These are phyloP conservation scores for Mimumesa dahlbomi DNA, from an alignment of 2,888 invertebrate genomes.

Conservation along the genomic window DNA sequence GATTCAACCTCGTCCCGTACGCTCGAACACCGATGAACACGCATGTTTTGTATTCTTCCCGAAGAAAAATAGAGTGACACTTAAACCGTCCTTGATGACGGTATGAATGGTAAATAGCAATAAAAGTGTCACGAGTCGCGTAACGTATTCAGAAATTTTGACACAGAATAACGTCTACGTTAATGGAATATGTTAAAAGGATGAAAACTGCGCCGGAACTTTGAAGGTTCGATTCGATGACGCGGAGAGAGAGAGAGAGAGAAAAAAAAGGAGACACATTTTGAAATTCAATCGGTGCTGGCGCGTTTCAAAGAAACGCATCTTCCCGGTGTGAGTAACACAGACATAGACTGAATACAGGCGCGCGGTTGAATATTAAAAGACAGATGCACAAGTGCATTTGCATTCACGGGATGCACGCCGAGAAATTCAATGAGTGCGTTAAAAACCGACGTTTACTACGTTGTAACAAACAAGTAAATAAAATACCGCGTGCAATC, in stretches of 20 bases:
- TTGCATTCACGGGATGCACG: not conserved
- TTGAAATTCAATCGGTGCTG: no score
- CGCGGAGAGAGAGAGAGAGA: no score
- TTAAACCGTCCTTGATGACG: not conserved
- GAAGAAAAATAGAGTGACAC: not conserved
- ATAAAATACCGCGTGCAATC: no score
- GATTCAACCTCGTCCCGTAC: conserved; percentile 5
- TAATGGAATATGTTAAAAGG: no score
- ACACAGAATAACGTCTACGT: not conserved
- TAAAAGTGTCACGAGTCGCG: no score
- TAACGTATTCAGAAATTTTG: not conserved
- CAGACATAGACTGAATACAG: no score
- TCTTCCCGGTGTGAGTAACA: no score
- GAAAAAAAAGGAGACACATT: no score
- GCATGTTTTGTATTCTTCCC: conserved; percentile 4
- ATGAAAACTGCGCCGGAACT: no score
- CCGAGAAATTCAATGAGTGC: not conserved
- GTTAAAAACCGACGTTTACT: no score
- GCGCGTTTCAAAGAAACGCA: not conserved
- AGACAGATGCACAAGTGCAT: not conserved
- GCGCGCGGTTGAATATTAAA: not conserved
- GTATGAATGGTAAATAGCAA: not conserved
- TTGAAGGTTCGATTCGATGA: no score
- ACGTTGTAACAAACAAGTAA: no score
- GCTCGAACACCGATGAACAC: not conserved